Percentiles rank a stretch among this genome's conserved stretches.
phyloP scores from a whole-genome alignment of 1,140 invertebrate species.

The Dinothrombium tinctorium region DNA sequence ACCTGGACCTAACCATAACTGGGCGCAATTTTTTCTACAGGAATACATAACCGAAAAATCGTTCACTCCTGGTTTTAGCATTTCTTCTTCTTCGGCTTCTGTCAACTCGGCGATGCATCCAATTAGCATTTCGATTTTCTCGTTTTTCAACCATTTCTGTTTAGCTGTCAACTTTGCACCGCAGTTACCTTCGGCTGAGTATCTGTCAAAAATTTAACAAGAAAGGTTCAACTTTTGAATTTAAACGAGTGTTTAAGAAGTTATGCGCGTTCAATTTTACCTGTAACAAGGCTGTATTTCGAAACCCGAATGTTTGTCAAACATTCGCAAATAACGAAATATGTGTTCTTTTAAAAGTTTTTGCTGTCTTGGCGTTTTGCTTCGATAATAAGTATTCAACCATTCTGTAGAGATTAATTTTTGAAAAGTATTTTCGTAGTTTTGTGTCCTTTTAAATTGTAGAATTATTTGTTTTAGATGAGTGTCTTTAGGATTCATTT shows the following conservation, averaged over 20 bases:
- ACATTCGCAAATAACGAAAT: slow-evolving; percentile 72
- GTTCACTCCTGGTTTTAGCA: slow-evolving; percentile 84
- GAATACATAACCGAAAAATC: slow-evolving; percentile 98
- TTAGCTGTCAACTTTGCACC: slow-evolving; percentile 91
- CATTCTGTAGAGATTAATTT: slow-evolving; percentile 55
- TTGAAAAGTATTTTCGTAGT: slow-evolving; percentile 68
- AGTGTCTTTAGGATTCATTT: slow-evolving; percentile 47
- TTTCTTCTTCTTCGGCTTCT: slow-evolving; percentile 65
- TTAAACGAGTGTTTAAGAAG: neutral
- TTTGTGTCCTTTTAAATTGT: slow-evolving; percentile 60
- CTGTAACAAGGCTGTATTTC: slow-evolving; percentile 63
- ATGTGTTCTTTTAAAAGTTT: slow-evolving; percentile 74
- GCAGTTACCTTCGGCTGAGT: slow-evolving; percentile 75
- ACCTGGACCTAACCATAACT: slow-evolving; percentile 92
- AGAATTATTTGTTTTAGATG: slow-evolving; percentile 58
- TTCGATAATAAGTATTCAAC: slow-evolving; percentile 38
- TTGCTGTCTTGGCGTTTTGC: slow-evolving; percentile 55
- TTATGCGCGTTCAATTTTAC: neutral
- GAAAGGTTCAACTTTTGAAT: neutral
- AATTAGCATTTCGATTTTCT: slow-evolving; percentile 78
- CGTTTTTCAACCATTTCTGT: slow-evolving; percentile 78
- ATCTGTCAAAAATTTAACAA: slow-evolving; percentile 31
- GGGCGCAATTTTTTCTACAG: slow-evolving; percentile 92
- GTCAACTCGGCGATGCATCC: slow-evolving; percentile 91
- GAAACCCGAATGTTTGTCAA: slow-evolving; percentile 80